Evolutionary conservation across 2,113 vertebrate species (phyloP).

Genomic region (Semicossyphus pulcher): DNA sequence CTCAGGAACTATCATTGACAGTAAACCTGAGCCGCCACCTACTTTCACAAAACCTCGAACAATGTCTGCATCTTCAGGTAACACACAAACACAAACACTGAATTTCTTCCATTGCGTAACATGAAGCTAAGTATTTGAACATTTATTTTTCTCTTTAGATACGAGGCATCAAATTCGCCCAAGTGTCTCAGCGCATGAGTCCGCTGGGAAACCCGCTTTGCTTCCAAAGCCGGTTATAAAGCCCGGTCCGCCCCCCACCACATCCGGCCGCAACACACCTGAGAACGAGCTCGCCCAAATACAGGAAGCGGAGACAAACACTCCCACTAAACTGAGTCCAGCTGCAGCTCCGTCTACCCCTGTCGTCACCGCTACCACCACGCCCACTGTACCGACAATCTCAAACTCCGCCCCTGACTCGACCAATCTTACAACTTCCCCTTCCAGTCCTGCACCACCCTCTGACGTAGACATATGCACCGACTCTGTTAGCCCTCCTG

Average conservation of each 20-base stretch:
- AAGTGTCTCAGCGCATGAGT: conserved; percentile 78
- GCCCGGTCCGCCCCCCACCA: conserved; percentile 58
- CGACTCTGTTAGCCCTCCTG: conserved; percentile 40
- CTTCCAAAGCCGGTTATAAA: conserved; percentile 79
- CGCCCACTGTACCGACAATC: conserved; percentile 47
- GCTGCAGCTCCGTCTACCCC: conserved; percentile 10
- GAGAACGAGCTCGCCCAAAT: conserved; percentile 78
- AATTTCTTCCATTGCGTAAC: neutral
- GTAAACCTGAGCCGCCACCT: conserved; percentile 84
- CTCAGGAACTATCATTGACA: conserved; percentile 92
- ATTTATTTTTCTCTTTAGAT: conserved; percentile 53
- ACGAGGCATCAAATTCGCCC: conserved; percentile 78
- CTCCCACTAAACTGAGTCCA: conserved; percentile 52
- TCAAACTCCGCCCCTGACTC: conserved; percentile 54
- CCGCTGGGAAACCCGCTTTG: conserved; percentile 79
- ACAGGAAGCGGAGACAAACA: conserved; percentile 68
- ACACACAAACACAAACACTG: neutral
- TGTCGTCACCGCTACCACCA: conserved; percentile 4
- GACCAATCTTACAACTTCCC: conserved; percentile 20
- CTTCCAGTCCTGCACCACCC: conserved; percentile 55
- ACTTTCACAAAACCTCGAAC: conserved; percentile 88
- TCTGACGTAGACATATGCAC: conserved; percentile 60
- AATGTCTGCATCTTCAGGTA: conserved; percentile 92
- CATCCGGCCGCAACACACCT: conserved; percentile 77
- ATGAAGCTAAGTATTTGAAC: neutral